phyloP scores from a whole-genome alignment of 1,140 invertebrate genomes.

The Goniozus legneri region DNA sequence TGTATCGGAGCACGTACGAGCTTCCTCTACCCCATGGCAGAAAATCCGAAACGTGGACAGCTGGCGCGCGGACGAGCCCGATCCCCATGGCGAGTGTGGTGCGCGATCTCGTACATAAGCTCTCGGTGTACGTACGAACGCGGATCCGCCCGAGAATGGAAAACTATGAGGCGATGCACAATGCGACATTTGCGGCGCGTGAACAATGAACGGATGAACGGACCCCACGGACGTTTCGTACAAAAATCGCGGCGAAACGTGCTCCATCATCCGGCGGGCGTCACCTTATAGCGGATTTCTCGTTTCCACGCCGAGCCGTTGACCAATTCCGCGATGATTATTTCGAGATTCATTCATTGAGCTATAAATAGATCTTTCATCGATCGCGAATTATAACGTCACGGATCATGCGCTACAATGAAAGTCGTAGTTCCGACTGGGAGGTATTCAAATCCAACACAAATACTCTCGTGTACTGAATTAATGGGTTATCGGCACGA shows the following conservation, averaged over 20 bases:
- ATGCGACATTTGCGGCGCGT: slow-evolving; percentile 39
- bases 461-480: no score
- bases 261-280: slow-evolving; percentile 27
- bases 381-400: no score
- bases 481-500: no score
- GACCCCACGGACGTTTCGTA: slow-evolving; percentile 3
- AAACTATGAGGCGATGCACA: slow-evolving; percentile 38
- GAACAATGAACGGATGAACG: slow-evolving; percentile 10
- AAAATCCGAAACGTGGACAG: slow-evolving; percentile 25
- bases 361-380: no score
- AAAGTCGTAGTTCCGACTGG: no score
- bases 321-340: no score
- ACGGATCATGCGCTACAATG: no score
- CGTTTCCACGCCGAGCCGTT: no score
- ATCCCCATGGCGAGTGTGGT: slow-evolving; percentile 14
- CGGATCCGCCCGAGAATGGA: slow-evolving; percentile 7
- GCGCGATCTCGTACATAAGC: slow-evolving; percentile 14
- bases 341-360: no score
- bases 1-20: slow-evolving; percentile 3
- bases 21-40: not conserved
- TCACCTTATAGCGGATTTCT: no score
- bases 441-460: no score
- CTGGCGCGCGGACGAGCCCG: slow-evolving; percentile 17
- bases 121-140: no score
- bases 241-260: slow-evolving; percentile 15